Evolutionary conservation across 2,113 vertebrate genomes (phyloP).

Genomic region (Pithys albifrons): DNA sequence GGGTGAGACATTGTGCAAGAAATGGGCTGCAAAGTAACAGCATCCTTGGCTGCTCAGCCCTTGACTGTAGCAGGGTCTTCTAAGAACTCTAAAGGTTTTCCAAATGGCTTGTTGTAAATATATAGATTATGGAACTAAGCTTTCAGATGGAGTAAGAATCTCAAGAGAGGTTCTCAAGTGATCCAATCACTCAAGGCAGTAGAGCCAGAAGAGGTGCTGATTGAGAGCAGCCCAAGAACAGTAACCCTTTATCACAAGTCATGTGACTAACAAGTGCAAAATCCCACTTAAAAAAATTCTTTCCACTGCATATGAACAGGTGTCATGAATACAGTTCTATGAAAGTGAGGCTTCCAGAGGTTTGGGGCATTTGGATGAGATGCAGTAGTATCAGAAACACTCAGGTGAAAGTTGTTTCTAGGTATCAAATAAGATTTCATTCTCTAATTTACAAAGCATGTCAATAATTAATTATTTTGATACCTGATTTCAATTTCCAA

Average conservation of each 20-base stretch:
- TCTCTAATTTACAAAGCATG: background rate
- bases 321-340: background rate
- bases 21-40: background rate
- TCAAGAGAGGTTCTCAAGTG: background rate
- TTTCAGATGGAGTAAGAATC: background rate
- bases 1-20: background rate
- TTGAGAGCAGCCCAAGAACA: background rate
- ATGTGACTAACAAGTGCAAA: background rate
- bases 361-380: background rate
- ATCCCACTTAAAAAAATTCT: background rate
- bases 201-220: background rate
- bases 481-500: background rate
- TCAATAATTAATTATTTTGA: background rate
- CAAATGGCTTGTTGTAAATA: background rate
- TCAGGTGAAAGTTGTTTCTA: background rate
- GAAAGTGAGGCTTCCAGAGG: background rate
- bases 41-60: background rate
- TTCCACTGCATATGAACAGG: background rate
- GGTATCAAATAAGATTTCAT: background rate
- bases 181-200: background rate
- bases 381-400: background rate
- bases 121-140: background rate
- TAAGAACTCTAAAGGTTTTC: background rate
- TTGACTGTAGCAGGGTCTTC: background rate
- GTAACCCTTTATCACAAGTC: background rate